Evolutionary conservation across 2,888 invertebrate genomes (phyloP).

Genomic region (Ectemnius cavifrons): DNA sequence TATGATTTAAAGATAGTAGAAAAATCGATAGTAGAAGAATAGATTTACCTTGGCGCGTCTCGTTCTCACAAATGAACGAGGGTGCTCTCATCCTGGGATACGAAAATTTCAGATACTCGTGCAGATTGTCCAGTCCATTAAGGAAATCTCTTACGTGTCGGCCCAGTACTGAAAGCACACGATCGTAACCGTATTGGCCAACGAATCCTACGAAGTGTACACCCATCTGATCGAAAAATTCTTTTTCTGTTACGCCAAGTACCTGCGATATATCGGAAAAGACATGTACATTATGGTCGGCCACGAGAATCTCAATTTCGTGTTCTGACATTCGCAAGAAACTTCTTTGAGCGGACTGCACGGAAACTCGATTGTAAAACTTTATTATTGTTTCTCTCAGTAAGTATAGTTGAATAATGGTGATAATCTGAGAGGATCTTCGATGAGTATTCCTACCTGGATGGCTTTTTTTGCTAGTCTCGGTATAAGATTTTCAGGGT

Average conservation of each 20-base stretch:
- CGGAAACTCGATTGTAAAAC: too few relatives aligned
- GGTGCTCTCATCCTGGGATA: constrained; percentile 95
- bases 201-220: constrained; percentile 96
- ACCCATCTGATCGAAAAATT: constrained; percentile 97
- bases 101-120: constrained; percentile 97
- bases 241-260: constrained; percentile 90
- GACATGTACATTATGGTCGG: neutral
- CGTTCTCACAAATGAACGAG: constrained; percentile 97
- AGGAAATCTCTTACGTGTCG: constrained; percentile 97
- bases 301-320: neutral
- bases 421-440: too few relatives aligned
- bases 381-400: too few relatives aligned
- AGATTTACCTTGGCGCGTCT: constrained; percentile 84
- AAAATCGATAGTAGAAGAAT: neutral
- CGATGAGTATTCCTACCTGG: constrained; percentile 80
- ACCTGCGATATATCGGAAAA: constrained; percentile 80
- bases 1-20: neutral
- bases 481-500: constrained; percentile 93
- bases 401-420: too few relatives aligned
- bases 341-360: too few relatives aligned
- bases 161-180: constrained; percentile 92
- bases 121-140: constrained; percentile 96
- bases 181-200: constrained; percentile 96
- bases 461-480: constrained; percentile 91
- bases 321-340: too few relatives aligned